phyloP scores from a whole-genome alignment of 1,140 invertebrate species.

The Metopolophium dirhodum region DNA sequence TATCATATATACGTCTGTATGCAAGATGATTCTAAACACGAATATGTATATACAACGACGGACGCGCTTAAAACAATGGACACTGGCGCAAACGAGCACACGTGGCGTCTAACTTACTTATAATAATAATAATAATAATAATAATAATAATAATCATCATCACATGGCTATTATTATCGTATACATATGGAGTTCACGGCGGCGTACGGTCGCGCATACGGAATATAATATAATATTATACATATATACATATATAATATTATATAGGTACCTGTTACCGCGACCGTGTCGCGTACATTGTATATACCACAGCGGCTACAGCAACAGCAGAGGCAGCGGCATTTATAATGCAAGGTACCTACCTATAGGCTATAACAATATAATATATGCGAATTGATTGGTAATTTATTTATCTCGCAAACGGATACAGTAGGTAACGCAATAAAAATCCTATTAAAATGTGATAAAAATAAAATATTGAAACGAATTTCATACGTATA shows the following conservation, averaged over 20 bases:
- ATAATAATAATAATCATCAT: no score
- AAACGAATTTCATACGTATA: neutral
- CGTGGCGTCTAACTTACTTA: constrained; percentile 6
- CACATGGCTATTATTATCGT: neutral
- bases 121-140: no score
- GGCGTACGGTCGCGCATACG: neutral
- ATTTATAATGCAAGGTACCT: no score
- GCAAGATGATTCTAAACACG: neutral
- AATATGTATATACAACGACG: neutral
- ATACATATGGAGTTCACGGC: neutral
- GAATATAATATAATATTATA: neutral
- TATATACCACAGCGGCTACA: neutral
- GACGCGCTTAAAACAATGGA: neutral
- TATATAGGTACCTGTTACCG: neutral
- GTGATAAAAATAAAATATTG: neutral
- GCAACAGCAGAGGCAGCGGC: no score
- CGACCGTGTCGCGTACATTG: neutral
- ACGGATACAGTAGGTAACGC: neutral
- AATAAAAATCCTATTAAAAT: constrained; percentile 19
- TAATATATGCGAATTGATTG: neutral
- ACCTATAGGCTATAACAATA: neutral
- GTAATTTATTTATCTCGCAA: neutral
- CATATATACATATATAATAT: no score
- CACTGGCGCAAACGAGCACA: neutral
- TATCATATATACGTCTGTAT: neutral